These are phyloP conservation scores for Aptenodytes forsteri DNA, from an alignment of 2,113 vertebrate genomes.

Conservation along the genomic window DNA sequence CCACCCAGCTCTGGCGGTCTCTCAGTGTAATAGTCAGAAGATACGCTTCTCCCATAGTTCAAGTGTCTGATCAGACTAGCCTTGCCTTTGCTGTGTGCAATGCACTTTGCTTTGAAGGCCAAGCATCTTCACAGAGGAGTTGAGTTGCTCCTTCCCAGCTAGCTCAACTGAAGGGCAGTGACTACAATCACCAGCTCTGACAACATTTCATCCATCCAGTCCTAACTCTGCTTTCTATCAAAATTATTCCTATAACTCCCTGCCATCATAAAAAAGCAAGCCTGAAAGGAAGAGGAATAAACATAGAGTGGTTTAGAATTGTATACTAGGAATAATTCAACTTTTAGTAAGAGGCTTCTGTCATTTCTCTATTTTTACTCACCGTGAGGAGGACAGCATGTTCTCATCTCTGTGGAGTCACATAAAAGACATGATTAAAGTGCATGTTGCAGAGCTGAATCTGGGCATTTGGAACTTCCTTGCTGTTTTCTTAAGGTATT, in stretches of 20 bases:
- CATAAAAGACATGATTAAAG: conserved; percentile 36
- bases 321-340: conserved; percentile 14
- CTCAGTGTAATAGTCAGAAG: not conserved
- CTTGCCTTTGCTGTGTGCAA: not conserved
- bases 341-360: not conserved
- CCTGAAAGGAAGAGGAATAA: not conserved
- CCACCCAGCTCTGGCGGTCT: not conserved
- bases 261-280: conserved; percentile 2
- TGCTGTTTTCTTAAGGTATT: conserved; percentile 44
- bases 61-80: not conserved
- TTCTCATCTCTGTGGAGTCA: conserved; percentile 18
- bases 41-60: not conserved
- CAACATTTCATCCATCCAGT: not conserved
- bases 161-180: not conserved
- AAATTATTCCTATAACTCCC: not conserved
- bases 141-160: not conserved
- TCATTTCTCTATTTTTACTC: conserved; percentile 39
- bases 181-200: not conserved
- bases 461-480: conserved; percentile 36
- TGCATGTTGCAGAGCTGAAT: not conserved
- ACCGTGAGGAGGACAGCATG: conserved; percentile 8
- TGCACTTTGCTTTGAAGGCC: not conserved
- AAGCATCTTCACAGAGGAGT: not conserved
- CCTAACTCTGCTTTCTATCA: not conserved
- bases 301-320: not conserved